phyloP scores from a whole-genome alignment of 2,888 invertebrate species.

The Achlya flavicornis region DNA sequence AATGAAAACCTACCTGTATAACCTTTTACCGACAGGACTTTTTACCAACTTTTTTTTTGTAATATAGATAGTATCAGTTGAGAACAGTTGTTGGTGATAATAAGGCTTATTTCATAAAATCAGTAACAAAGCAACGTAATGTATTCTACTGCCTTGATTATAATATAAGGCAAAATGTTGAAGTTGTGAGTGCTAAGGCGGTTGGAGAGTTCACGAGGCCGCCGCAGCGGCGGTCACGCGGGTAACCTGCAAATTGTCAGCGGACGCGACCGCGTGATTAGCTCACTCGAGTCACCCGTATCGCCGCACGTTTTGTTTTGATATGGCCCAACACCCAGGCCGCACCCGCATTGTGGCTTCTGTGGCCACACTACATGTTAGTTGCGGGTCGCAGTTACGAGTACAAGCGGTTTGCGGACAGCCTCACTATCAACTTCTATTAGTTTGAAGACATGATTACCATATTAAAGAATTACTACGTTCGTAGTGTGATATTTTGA shows the following conservation, averaged over 20 bases:
- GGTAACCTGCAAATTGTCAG: constrained; percentile 66
- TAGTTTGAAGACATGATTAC: constrained; percentile 19
- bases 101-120: too few relatives aligned
- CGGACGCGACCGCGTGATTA: constrained; percentile 59
- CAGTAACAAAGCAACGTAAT: not conserved
- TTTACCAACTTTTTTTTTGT: too few relatives aligned
- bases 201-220: constrained; percentile 27
- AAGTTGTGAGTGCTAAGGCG: constrained; percentile 21
- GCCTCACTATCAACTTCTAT: constrained; percentile 41
- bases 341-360: constrained; percentile 44
- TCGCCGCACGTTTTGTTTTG: constrained; percentile 59
- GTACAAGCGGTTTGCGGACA: constrained; percentile 45
- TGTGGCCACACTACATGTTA: constrained; percentile 56
- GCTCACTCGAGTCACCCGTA: constrained; percentile 47
- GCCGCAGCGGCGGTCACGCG: constrained; percentile 47
- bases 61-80: too few relatives aligned
- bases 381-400: constrained; percentile 55
- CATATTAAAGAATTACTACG: not conserved
- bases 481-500: too few relatives aligned
- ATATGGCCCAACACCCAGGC: constrained; percentile 47
- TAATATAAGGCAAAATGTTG: not conserved
- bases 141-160: constrained; percentile 13
- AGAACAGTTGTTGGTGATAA: too few relatives aligned
- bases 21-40: too few relatives aligned
- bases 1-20: too few relatives aligned